These are phyloP conservation scores for Myiagra hebetior DNA, from an alignment of 2,113 vertebrate genomes.

Conservation along the genomic window DNA sequence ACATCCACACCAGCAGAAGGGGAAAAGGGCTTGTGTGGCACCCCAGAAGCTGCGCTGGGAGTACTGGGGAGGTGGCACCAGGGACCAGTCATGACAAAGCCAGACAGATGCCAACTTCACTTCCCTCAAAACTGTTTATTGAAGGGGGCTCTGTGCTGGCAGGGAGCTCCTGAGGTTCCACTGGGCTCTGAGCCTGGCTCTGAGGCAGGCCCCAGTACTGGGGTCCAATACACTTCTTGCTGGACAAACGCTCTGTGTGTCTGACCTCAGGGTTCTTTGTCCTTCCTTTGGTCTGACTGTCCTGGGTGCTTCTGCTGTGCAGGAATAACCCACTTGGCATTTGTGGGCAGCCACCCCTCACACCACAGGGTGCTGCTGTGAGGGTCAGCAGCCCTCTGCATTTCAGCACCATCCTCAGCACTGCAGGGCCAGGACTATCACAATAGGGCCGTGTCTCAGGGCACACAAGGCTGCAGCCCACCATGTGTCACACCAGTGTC, in stretches of 20 bases:
- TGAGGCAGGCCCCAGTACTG: rapidly evolving
- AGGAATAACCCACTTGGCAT: neutral
- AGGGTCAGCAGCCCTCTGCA: too few relatives aligned
- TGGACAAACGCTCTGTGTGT: neutral
- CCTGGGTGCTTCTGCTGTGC: neutral
- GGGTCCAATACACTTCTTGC: neutral
- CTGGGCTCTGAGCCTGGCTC: neutral
- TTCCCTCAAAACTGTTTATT: neutral
- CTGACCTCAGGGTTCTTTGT: neutral
- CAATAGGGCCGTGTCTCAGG: too few relatives aligned
- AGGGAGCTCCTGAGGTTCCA: neutral
- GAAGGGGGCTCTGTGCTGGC: neutral
- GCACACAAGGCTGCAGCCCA: neutral
- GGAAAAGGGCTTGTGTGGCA: neutral
- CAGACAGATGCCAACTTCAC: neutral
- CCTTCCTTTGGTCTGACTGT: neutral
- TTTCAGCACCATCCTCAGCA: neutral
- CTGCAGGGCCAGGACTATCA: too few relatives aligned
- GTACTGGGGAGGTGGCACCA: rapidly evolving
- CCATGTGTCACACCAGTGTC: rapidly evolving
- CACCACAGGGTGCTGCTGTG: neutral
- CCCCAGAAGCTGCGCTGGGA: neutral
- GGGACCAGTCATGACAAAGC: neutral
- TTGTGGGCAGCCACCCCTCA: neutral
- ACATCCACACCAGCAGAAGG: rapidly evolving